These are phyloP conservation scores for Saccostrea glomerata DNA, from an alignment of 1,140 invertebrate genomes.

Conservation along the genomic window DNA sequence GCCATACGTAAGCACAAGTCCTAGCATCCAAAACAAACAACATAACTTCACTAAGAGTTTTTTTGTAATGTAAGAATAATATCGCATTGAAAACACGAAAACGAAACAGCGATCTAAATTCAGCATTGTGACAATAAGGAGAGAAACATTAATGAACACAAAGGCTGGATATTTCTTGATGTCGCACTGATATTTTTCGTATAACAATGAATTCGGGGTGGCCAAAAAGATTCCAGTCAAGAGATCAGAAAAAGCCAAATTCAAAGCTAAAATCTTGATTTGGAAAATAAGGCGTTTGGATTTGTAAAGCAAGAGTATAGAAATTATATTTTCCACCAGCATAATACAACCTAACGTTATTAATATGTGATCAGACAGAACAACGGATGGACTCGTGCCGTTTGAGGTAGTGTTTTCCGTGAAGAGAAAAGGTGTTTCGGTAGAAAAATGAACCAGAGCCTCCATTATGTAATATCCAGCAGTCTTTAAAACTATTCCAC, in stretches of 20 bases:
- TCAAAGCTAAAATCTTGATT: background rate
- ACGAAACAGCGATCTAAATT: constrained; percentile 2
- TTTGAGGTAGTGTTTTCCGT: too few relatives aligned
- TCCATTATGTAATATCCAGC: too few relatives aligned
- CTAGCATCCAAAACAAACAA: background rate
- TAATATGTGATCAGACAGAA: background rate
- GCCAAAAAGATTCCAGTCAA: background rate
- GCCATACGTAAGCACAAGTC: background rate
- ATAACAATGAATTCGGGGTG: background rate
- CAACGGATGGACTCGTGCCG: background rate
- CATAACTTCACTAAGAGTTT: background rate
- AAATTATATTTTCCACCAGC: background rate
- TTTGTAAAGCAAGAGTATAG: background rate
- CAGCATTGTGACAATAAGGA: background rate
- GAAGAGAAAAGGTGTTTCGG: too few relatives aligned
- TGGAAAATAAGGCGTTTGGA: background rate
- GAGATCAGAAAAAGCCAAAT: background rate
- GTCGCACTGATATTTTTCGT: background rate
- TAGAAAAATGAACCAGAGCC: too few relatives aligned
- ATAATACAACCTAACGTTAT: background rate
- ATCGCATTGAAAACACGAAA: background rate
- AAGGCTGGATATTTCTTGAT: background rate
- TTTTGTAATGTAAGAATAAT: background rate
- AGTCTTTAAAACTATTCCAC: too few relatives aligned
- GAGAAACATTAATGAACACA: background rate